phyloP scores from a whole-genome alignment of 2,113 vertebrate genomes.

The Seriola quinqueradiata region DNA sequence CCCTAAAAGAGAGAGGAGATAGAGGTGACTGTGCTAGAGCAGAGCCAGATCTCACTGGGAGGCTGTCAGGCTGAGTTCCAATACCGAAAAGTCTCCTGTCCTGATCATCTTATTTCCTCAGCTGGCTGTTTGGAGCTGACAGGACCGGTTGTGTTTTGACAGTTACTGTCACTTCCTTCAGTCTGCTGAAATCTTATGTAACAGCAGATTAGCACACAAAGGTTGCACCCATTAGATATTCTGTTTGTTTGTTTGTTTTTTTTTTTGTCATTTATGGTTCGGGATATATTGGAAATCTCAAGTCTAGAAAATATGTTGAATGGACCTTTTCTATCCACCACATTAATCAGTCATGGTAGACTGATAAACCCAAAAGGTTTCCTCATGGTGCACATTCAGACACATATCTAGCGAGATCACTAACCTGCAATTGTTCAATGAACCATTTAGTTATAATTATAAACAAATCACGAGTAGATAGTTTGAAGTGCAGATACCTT shows the following conservation, averaged over 20 bases:
- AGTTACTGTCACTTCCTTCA: conserved; percentile 28
- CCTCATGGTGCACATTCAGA: background rate
- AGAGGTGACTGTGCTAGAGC: conserved; percentile 74
- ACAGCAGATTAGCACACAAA: conserved; percentile 25
- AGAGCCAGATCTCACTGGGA: conserved; percentile 68
- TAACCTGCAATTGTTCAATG: conserved; percentile 17
- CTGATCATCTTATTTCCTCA: conserved; percentile 52
- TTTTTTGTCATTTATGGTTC: conserved; percentile 16
- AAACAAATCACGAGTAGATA: background rate
- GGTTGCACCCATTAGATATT: conserved; percentile 10
- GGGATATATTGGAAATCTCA: conserved; percentile 1
- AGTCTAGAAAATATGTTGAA: background rate
- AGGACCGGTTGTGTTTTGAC: conserved; percentile 47
- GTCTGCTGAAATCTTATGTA: conserved; percentile 35
- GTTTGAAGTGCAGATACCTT: background rate
- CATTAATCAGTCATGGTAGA: background rate
- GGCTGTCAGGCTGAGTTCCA: conserved; percentile 64
- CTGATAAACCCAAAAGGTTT: background rate
- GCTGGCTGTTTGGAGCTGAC: conserved; percentile 48
- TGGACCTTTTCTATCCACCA: background rate
- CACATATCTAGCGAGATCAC: background rate
- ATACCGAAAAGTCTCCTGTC: conserved; percentile 45
- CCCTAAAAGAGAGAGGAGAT: conserved; percentile 65
- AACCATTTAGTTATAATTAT: conserved; percentile 9
- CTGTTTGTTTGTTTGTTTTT: too few relatives aligned